phyloP scores from a whole-genome alignment of 2,888 invertebrate species.

The Ochropacha duplaris region DNA sequence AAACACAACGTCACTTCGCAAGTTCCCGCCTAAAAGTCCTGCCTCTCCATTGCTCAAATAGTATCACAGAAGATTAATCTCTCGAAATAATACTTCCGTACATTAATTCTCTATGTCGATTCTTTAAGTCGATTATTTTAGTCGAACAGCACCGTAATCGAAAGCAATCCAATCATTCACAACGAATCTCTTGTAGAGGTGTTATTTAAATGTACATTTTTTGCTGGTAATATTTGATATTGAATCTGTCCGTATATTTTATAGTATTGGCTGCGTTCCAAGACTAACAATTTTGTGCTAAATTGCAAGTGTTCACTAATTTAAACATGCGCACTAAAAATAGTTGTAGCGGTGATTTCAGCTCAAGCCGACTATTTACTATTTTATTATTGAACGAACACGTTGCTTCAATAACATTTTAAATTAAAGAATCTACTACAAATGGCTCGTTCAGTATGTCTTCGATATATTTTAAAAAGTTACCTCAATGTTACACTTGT shows the following conservation, averaged over 20 bases:
- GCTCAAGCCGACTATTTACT: neutral
- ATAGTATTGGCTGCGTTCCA: slow-evolving; percentile 21
- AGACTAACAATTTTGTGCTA: slow-evolving; percentile 35
- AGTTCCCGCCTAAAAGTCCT: no score
- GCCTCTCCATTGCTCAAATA: no score
- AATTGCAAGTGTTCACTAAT: slow-evolving; percentile 37
- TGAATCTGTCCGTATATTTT: neutral
- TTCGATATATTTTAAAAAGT: no score
- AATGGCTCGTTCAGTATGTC: no score
- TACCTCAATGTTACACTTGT: no score
- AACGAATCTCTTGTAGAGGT: neutral
- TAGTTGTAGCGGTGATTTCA: slow-evolving; percentile 8
- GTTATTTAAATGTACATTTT: neutral
- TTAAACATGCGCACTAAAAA: slow-evolving; percentile 15
- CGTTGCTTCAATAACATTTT: no score
- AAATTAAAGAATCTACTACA: no score
- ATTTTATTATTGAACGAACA: no score
- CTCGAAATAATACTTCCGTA: neutral
- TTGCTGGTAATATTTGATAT: slow-evolving; percentile 3
- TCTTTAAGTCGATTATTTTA: neutral
- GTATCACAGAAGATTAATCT: neutral
- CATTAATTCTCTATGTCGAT: no score
- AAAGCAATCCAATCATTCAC: neutral
- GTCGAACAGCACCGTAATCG: neutral
- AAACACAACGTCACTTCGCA: no score